Percentiles rank a stretch among this genome's conserved stretches.
Evolutionary conservation across 2,113 vertebrate species (phyloP).

Genomic region (Melanerpes formicivorus): DNA sequence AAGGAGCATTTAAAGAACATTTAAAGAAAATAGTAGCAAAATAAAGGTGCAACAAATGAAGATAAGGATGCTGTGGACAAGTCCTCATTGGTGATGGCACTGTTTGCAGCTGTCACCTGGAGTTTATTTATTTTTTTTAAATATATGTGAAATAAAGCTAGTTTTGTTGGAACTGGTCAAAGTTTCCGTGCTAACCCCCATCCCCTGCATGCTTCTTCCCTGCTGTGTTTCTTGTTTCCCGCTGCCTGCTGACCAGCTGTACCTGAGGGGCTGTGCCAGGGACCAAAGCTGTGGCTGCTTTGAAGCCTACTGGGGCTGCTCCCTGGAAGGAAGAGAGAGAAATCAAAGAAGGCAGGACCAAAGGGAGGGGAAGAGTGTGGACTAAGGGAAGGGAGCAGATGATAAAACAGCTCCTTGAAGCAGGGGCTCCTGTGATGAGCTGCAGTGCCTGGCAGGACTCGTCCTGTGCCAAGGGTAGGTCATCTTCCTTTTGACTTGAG

Average conservation of each 20-base stretch:
- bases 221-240: background rate
- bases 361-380: background rate
- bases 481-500: background rate
- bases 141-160: background rate
- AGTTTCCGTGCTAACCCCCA: background rate
- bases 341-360: background rate
- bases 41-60: background rate
- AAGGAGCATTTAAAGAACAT: background rate
- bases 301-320: background rate
- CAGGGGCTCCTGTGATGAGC: background rate
- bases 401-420: background rate
- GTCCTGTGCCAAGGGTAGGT: background rate
- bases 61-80: background rate
- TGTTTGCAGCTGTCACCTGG: background rate
- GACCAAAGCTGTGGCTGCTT: fast-evolving
- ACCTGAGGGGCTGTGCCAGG: background rate
- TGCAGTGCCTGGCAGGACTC: background rate
- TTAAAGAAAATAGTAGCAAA: background rate
- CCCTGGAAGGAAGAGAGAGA: background rate
- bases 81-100: background rate
- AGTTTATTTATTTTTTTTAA: background rate
- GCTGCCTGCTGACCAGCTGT: fast-evolving
- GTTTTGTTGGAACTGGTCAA: background rate
- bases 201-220: fast-evolving
- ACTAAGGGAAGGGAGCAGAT: background rate